A percentile compares a stretch with the other conserved stretches of the same genome.
Evolutionary conservation across 2,797 vertebrate genomes (phyloP).

Genomic region (Setipinna tenuifilis): DNA sequence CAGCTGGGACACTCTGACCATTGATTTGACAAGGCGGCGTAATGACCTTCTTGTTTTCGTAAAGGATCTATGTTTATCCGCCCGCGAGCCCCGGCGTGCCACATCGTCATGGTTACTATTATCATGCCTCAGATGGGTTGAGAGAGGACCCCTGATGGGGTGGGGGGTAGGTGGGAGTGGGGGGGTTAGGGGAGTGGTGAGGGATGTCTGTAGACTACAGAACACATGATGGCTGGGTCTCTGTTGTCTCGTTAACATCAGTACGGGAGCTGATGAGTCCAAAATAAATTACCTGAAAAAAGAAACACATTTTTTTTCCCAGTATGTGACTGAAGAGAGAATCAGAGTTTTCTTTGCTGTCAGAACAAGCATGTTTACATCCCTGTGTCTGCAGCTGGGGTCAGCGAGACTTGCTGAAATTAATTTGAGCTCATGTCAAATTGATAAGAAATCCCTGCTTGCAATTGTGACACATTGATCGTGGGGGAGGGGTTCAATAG

Average conservation of each 20-base stretch:
- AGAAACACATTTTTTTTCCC: background rate
- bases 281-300: conserved; percentile 14
- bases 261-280: background rate
- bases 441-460: conserved; percentile 45
- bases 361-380: conserved; percentile 22
- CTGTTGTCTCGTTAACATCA: background rate
- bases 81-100: conserved; percentile 79
- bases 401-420: conserved; percentile 12
- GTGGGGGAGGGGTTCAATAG: conserved; percentile 53
- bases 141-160: conserved; percentile 5
- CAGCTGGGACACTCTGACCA: conserved; percentile 94
- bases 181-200: background rate
- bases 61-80: conserved; percentile 98
- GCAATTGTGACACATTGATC: conserved; percentile 55
- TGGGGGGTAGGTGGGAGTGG: background rate
- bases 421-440: conserved; percentile 34
- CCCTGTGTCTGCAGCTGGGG: background rate
- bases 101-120: conserved; percentile 96
- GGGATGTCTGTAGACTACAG: background rate
- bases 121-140: conserved; percentile 71
- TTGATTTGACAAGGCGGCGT: conserved; percentile 99
- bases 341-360: conserved; percentile 6
- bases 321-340: background rate
- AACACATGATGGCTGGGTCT: background rate
- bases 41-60: conserved; percentile 99